A percentile compares a stretch with the other conserved stretches of the same genome.
Evolutionary conservation across 2,888 invertebrate genomes (phyloP).

Genomic region (Subacronicta megacephala): DNA sequence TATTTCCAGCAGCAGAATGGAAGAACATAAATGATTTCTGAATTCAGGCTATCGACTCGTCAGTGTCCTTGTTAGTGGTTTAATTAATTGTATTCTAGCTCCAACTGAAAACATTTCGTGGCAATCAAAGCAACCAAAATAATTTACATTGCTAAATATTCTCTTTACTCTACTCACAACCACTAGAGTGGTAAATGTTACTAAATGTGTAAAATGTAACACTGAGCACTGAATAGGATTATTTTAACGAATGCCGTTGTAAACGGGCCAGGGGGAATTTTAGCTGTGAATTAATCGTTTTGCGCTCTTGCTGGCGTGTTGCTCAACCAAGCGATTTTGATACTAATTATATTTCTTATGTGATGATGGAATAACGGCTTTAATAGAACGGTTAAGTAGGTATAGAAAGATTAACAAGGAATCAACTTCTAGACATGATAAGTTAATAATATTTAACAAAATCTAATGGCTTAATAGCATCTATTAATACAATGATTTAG

Average conservation of each 20-base stretch:
- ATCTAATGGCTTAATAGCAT: no score
- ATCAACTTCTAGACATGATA: no score
- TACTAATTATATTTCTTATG: no score
- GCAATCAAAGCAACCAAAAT: constrained; percentile 1
- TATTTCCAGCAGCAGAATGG: background rate
- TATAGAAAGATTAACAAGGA: no score
- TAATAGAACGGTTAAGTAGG: no score
- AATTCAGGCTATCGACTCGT: background rate
- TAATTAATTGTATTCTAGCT: background rate
- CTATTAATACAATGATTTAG: no score
- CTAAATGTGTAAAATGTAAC: constrained; percentile 9
- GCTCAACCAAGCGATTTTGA: constrained; percentile 11
- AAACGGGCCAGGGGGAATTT: constrained; percentile 28
- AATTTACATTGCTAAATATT: constrained; percentile 6
- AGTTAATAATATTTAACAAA: no score
- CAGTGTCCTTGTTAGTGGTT: background rate
- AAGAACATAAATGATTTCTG: background rate
- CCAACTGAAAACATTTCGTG: background rate
- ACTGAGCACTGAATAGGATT: constrained; percentile 21
- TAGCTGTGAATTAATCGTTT: constrained; percentile 32
- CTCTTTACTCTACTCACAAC: constrained; percentile 15
- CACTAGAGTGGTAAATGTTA: constrained; percentile 15
- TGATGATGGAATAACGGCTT: no score
- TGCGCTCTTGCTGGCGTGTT: constrained; percentile 4
- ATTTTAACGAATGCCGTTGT: constrained; percentile 28